Conservation (phyloP, 1,140 invertebrate species). For the Idris sp. region DNA sequence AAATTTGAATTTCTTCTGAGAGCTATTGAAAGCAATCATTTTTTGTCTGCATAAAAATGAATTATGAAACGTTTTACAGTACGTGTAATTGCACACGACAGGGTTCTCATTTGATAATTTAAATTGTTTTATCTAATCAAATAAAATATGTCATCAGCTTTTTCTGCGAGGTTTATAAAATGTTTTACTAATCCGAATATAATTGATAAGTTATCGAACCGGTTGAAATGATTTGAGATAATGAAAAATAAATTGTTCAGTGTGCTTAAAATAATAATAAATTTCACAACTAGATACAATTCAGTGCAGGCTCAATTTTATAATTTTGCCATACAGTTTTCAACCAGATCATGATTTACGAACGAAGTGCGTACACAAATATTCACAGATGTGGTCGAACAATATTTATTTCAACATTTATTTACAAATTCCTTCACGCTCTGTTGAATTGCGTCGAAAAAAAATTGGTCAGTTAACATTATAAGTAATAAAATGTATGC, state of each 20-base stretch:
- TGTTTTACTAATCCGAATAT: slow-evolving; percentile 27
- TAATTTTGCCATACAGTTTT: too few species aligned
- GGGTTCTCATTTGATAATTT: slow-evolving; percentile 5
- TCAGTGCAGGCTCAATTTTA: too few species aligned
- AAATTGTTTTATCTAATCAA: slow-evolving; percentile 29
- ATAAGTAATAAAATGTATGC: not conserved
- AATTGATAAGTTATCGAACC: slow-evolving; percentile 42
- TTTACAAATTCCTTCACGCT: slow-evolving; percentile 21
- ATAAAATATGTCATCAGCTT: slow-evolving; percentile 20
- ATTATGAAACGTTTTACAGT: too few species aligned
- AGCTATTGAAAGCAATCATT: too few species aligned
- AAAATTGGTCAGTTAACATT: slow-evolving; percentile 13
- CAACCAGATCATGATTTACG: too few species aligned
- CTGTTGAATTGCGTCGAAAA: slow-evolving; percentile 4
- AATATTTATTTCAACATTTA: slow-evolving; percentile 15
- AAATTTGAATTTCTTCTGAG: too few species aligned
- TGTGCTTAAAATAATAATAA: slow-evolving; percentile 40
- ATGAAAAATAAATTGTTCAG: slow-evolving; percentile 35
- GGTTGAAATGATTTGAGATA: slow-evolving; percentile 40
- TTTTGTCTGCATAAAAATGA: too few species aligned
- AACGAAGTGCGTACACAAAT: too few species aligned
- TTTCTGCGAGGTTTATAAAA: slow-evolving; percentile 4
- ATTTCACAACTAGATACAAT: slow-evolving; percentile 30
- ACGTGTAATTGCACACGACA: slow-evolving; percentile 4
- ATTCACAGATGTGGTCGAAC: slow-evolving; percentile 5